Conservation (phyloP, 2,888 invertebrate genomes). For the Mimumesa dahlbomi region DNA sequence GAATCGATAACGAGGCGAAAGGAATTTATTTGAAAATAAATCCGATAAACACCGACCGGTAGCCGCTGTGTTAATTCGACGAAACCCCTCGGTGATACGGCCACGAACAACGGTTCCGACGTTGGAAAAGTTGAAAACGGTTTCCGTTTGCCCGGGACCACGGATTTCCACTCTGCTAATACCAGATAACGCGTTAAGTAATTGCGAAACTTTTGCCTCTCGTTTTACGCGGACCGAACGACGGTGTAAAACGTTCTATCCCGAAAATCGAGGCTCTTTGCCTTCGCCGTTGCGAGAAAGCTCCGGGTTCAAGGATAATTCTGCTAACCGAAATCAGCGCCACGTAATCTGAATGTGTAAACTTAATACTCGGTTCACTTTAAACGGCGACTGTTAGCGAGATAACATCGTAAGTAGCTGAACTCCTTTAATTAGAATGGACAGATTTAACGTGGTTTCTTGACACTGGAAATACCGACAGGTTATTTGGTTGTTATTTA, state of each 20-base stretch:
- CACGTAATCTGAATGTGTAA: background rate
- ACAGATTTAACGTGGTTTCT: no score
- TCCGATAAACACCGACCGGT: background rate
- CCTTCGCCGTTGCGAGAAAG: background rate
- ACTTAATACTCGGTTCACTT: background rate
- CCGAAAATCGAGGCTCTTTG: background rate
- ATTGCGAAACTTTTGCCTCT: background rate
- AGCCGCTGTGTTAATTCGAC: background rate
- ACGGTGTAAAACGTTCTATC: background rate
- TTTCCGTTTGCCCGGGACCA: background rate
- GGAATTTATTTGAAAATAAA: background rate
- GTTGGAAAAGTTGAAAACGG: background rate
- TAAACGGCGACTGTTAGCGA: slow-evolving; percentile 3
- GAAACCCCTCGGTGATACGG: background rate
- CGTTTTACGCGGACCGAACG: background rate
- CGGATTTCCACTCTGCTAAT: background rate
- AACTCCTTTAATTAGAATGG: no score
- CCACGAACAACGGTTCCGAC: background rate
- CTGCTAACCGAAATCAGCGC: slow-evolving; percentile 1
- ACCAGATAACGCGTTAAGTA: slow-evolving; percentile 1
- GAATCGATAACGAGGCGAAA: background rate
- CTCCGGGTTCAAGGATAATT: background rate
- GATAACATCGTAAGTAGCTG: no score
- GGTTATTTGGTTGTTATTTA: no score
- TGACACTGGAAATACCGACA: no score